phyloP scores from a whole-genome alignment of 2,888 invertebrate species.

The Drosophila planitibia region DNA sequence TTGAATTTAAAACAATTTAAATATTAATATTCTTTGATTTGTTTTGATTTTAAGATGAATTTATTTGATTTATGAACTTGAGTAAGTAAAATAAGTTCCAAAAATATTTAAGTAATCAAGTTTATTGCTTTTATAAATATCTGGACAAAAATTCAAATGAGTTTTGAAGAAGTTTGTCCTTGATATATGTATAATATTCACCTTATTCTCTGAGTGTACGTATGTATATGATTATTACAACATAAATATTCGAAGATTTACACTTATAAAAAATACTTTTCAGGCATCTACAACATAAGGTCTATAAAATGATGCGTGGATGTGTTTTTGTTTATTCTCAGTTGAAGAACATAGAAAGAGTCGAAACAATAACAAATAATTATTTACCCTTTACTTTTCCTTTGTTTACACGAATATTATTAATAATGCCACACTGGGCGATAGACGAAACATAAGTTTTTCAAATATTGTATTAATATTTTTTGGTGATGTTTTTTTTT shows the following conservation, averaged over 20 bases:
- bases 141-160: neutral
- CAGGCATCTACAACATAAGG: conserved; percentile 28
- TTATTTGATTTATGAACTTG: neutral
- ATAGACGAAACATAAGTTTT: conserved; percentile 9
- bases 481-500: neutral
- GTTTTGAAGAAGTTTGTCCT: neutral
- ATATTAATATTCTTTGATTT: neutral
- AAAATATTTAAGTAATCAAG: neutral
- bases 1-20: neutral
- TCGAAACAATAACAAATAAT: neutral
- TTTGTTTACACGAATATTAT: conserved; percentile 6
- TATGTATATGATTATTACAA: neutral
- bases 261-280: neutral
- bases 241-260: neutral
- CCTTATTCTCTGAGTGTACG: neutral
- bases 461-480: conserved; percentile 7
- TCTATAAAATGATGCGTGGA: neutral
- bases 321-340: neutral
- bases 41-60: neutral
- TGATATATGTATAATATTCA: neutral
- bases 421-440: conserved; percentile 17
- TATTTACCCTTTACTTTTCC: neutral
- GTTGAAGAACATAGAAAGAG: neutral
- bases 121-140: neutral
- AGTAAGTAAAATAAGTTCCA: neutral